Evolutionary conservation across 2,797 vertebrate genomes (phyloP), one percentile per base, ranked within the genome.

Genomic region (Acanthiza pusilla): DNA sequence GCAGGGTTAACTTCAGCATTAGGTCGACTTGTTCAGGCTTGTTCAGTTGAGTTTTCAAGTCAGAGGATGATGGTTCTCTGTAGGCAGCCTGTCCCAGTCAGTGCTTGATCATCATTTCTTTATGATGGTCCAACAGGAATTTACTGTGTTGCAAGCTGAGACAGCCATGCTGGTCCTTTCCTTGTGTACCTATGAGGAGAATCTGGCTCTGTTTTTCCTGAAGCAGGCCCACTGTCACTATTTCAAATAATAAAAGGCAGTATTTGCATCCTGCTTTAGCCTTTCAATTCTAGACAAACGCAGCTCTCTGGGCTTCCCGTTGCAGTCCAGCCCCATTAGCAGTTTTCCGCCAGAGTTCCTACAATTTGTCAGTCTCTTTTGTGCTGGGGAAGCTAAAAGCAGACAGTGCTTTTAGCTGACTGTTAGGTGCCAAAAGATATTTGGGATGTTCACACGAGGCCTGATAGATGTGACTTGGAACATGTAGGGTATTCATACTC

Each of bases 101-200:
- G 15, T 42, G 40, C n/a, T 75, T 19, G 11, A 40, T 65, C 21
- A 21, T 77, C 1, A 2, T 63, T 88, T 87, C 32, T 88, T 71
- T 36, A 50, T 47, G n/a, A n/a, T n/a, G n/a, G 29, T 71, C 36
- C 6, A 25, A 1, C 0, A 5, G 45, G 27, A 73, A 32, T 66
- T 79, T 70, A 26, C 13, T 0, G 0, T 47, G 26, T 61, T 4
- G 2, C 55, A 62, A 7, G 10, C 32, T 71, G 13, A 1, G 4
- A 27, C 34, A 48, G 34, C 2, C 2, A 29, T 2, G 2, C 36
- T 78, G n/a, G 4, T 71, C 17, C 36, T 87, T 65, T n/a, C 9
- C 21, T 54, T 78, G 5, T 27, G 10, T 55, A 25, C 10, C 11
- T 47, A 54, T 74, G 48, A 34, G 34, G 48, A 86, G n/a, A 68